Evolutionary conservation across 2,888 invertebrate species (phyloP), one percentile per base, ranked within the genome.

Genomic region (Limnephilus rhombicus): DNA sequence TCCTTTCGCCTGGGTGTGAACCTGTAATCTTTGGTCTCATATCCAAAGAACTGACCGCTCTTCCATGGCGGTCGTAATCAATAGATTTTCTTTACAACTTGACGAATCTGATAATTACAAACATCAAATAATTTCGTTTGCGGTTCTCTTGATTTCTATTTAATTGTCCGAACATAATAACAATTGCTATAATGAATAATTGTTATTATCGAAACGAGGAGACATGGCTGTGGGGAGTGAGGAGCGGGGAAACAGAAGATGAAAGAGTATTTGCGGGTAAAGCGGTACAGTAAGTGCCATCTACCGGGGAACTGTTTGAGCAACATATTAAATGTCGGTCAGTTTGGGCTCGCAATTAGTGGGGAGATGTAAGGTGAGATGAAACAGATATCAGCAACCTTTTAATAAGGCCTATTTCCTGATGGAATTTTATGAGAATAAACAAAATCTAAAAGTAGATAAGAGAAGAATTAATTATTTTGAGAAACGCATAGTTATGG

Each of bases 361-460:
- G 94, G 94, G 94, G 94, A 94, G 94, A 94, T 81, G 91, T 68
- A 91, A 83, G 68, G 45, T 80, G 45, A 41, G 37, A 45, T 85
- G 37, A 29, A 31, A 80, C 85, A 53, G 80, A 41, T 18, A 37
- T 68, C 18, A 29, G 13, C 80, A 85, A 41, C 85, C 85, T 85
- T 29, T 80, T 18, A 24, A 83, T 24, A 18, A 15, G 5, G 53
- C 5, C 15, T 49, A 15, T 49, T 15, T 15, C 49, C 49, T 49
- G 49, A 15, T 49, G 15, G 15, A 49, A 49, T 15, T 49, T 49
- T 49, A 49, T 49, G 49, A 49, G 15, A 15, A 2, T 0, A 15
- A 49, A 49, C 15, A 3, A 15, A 15, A 4, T 4, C 4, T 5
- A 0, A 41, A 41, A 41, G 41, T 41, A 41, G 41, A 41, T 4